Conservation (phyloP, 2,797 vertebrate genomes). For the Enoplosus armatus region DNA sequence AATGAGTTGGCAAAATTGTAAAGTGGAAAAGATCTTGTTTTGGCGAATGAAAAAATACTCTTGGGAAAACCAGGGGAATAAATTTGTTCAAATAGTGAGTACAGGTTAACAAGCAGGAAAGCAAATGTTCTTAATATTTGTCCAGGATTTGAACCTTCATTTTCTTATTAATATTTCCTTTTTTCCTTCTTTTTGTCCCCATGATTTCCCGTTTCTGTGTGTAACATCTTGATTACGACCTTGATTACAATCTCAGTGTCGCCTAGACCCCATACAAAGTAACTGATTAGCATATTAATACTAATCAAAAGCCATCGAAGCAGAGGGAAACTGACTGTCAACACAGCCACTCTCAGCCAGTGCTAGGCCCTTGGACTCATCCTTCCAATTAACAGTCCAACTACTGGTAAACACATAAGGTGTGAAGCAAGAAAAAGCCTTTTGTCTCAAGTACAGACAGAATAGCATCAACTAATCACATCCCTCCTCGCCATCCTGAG, state of each 20-base stretch:
- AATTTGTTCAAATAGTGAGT: neutral
- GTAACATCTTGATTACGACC: constrained; percentile 15
- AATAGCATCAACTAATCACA: constrained; percentile 49
- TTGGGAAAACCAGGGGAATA: neutral
- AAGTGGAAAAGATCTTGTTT: neutral
- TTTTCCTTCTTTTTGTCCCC: neutral
- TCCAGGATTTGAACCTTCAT: neutral
- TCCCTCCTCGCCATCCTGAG: constrained; percentile 17
- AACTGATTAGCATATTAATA: constrained; percentile 27
- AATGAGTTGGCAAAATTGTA: neutral
- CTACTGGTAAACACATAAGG: constrained; percentile 32
- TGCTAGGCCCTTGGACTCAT: constrained; percentile 19
- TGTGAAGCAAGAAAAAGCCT: constrained; percentile 36
- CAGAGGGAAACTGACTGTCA: constrained; percentile 16
- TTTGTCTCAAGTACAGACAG: constrained; percentile 40
- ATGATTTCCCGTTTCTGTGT: neutral
- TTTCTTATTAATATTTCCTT: constrained; percentile 15
- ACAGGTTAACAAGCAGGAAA: neutral
- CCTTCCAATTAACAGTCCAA: constrained; percentile 56
- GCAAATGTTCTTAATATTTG: constrained; percentile 4
- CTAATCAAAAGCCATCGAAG: constrained; percentile 15
- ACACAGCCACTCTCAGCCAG: neutral
- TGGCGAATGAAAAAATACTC: neutral
- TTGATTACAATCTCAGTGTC: constrained; percentile 9
- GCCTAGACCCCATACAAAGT: constrained; percentile 13